These are phyloP conservation scores for Athene noctua DNA, from an alignment of 2,113 vertebrate genomes.

Conservation along the genomic window DNA sequence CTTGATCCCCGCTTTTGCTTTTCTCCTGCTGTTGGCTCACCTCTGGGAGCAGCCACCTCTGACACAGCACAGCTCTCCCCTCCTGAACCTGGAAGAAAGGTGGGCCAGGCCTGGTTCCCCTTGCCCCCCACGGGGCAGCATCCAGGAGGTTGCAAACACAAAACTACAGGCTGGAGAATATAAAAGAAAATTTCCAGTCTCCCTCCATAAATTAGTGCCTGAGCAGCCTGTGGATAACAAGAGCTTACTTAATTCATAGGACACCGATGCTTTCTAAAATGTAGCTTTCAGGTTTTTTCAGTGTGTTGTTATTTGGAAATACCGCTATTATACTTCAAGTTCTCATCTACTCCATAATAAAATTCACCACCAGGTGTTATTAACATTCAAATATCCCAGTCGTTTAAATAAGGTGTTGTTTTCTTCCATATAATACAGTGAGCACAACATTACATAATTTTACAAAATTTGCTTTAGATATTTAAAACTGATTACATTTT, in stretches of 20 bases:
- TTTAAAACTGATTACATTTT: neutral
- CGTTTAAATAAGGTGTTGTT: neutral
- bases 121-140: accelerated
- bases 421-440: neutral
- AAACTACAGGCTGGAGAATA: neutral
- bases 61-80: neutral
- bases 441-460: neutral
- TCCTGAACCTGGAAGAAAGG: neutral
- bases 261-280: neutral
- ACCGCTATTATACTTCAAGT: neutral
- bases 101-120: neutral
- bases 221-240: neutral
- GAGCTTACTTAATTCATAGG: neutral
- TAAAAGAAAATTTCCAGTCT: neutral
- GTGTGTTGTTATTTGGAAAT: neutral
- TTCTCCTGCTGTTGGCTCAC: neutral
- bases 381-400: neutral
- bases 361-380: neutral
- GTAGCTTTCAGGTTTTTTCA: accelerated
- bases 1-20: neutral
- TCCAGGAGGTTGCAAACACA: neutral
- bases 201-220: neutral
- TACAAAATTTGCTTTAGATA: neutral
- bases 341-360: neutral
- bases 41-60: neutral